Evolutionary conservation across 1,140 invertebrate species (phyloP), one percentile per base, ranked within the genome.

Genomic region (Penaeus vannamei): DNA sequence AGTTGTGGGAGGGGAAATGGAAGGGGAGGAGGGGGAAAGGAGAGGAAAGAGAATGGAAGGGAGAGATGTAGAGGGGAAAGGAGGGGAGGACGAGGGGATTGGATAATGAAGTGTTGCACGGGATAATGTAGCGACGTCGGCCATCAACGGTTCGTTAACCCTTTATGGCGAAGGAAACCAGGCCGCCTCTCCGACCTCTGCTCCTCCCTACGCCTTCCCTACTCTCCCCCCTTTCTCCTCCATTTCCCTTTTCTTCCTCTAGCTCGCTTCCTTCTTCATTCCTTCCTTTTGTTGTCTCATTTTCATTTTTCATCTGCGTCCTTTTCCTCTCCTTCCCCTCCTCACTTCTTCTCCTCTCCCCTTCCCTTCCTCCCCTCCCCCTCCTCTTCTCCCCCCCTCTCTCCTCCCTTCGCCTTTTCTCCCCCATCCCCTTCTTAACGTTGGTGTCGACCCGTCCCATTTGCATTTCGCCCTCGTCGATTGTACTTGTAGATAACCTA

Each of bases 271-370:
- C 7, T 46, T 32, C 22, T 29, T 79, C 32, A n/a, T 36, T 20
- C 20, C 26, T 32, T 42, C 76, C 46, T 79, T 79, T 7, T 36
- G 0, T 36, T 20, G 42, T 36, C 46, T 46, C 10, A 1, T 42
- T 20, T 10, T 42, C 8, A 32, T 10, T 19, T 36, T 29, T 36
- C 46, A 42, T 36, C n/a, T 79, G 22, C 76, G 5, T 36, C 17
- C 46, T 87, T 14, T 81, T 69, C 20, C 53, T 79, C 26, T 32
- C n/a, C 66, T 60, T 32, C 59, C 29, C 46, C 61, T 79, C 46
- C 26, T 19, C 22, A 12, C 8, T 10, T 36, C 22, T 20, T 20
- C 26, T 8, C 26, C 46, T 8, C 2, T 23, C 22, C 4, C 2
- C 5, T 22, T 10, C 22, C 29, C 29, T 14, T 46, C 62, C 23